These are phyloP conservation scores for Dolichopus griseipennis DNA, from an alignment of 2,888 invertebrate species.

Conservation along the genomic window DNA sequence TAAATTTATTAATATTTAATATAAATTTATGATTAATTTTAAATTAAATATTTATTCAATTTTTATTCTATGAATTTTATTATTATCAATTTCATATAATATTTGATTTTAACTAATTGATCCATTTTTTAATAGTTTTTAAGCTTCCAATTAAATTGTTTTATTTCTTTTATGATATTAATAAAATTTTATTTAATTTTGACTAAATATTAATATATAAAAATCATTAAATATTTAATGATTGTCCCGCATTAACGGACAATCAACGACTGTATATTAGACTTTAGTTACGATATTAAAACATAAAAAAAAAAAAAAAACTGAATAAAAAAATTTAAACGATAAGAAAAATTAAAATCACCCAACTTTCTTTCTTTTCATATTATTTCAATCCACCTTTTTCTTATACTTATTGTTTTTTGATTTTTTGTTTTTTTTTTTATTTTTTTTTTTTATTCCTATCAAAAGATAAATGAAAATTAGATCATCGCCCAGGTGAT, in stretches of 20 bases:
- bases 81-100: too few relatives aligned
- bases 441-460: too few relatives aligned
- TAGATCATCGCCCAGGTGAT: not conserved
- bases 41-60: too few relatives aligned
- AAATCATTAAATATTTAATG: not conserved
- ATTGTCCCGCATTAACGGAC: conserved; percentile 4
- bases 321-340: not conserved
- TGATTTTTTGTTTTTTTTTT: too few relatives aligned
- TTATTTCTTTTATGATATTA: not conserved
- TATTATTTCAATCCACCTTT: too few relatives aligned
- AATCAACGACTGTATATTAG: not conserved
- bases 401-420: too few relatives aligned
- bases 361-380: not conserved
- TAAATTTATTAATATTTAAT: too few relatives aligned
- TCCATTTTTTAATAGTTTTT: not conserved
- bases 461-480: not conserved
- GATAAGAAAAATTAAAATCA: not conserved
- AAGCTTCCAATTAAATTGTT: not conserved
- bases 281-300: not conserved
- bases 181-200: not conserved
- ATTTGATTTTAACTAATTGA: too few relatives aligned
- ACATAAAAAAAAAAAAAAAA: not conserved
- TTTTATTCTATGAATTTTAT: too few relatives aligned
- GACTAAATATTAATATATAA: not conserved
- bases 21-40: too few relatives aligned